These are phyloP conservation scores for Poecile montanus DNA, from an alignment of 2,797 vertebrate species.

Conservation along the genomic window DNA sequence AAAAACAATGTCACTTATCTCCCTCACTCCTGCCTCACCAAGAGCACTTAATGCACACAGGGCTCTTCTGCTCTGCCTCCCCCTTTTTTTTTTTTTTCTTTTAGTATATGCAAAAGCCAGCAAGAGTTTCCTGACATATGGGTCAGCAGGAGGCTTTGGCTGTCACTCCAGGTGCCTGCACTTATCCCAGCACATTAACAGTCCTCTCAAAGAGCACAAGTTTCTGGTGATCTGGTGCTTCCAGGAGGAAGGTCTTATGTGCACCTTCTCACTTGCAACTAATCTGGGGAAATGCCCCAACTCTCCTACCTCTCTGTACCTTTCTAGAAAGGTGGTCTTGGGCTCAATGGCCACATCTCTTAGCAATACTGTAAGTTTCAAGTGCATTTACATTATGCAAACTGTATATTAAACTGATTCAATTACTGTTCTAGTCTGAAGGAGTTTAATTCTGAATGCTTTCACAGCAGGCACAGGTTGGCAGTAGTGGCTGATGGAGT, in stretches of 20 bases:
- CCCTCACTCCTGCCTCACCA: neutral
- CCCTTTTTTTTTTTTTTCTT: neutral
- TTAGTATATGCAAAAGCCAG: neutral
- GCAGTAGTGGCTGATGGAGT: neutral
- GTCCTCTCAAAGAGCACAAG: neutral
- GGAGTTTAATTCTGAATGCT: neutral
- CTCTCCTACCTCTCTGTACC: constrained; percentile 44
- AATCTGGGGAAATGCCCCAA: neutral
- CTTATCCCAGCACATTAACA: neutral
- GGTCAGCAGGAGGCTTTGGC: neutral
- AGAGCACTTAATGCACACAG: neutral
- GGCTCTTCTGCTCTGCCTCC: neutral
- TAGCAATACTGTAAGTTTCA: neutral
- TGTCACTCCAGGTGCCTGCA: neutral
- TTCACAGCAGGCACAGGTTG: neutral
- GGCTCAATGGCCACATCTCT: neutral
- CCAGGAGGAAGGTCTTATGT: neutral
- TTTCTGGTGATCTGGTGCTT: neutral
- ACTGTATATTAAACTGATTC: constrained; percentile 26
- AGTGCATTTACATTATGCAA: neutral
- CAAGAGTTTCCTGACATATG: neutral
- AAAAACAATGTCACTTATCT: neutral
- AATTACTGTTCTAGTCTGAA: neutral
- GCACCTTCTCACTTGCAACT: constrained; percentile 5
- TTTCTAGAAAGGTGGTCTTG: constrained; percentile 3